A percentile compares a stretch with the other conserved stretches of the same genome.
Conservation (phyloP, 2,797 vertebrate species). For the Semotilus atromaculatus region DNA sequence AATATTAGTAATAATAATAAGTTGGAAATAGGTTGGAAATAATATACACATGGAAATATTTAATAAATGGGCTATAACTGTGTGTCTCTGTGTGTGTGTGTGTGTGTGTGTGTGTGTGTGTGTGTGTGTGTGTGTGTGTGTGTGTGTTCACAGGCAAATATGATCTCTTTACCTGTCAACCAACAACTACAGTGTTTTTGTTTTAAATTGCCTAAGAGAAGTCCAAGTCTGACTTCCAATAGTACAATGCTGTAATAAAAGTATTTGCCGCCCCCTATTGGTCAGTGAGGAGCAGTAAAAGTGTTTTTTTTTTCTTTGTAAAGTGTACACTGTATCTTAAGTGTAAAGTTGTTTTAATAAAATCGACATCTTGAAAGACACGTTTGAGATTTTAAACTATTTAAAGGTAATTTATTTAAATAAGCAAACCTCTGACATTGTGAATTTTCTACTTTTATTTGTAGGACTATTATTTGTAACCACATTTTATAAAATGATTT, state of each 20-base stretch:
- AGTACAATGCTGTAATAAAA: not conserved
- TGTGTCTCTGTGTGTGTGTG: too few species aligned
- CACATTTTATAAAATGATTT: not conserved
- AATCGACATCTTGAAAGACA: not conserved
- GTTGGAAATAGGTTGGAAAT: too few species aligned
- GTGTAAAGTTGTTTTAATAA: not conserved
- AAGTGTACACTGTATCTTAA: not conserved
- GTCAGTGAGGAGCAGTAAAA: not conserved
- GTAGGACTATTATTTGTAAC: not conserved
- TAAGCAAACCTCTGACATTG: not conserved
- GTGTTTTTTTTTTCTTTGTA: not conserved
- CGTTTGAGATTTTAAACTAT: not conserved
- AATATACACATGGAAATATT: not conserved
- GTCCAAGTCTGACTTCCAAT: not conserved
- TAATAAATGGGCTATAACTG: too few species aligned
- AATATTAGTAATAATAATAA: too few species aligned
- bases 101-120: too few species aligned
- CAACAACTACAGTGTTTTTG: not conserved
- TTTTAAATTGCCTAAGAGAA: not conserved
- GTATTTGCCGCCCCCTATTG: constrained; percentile 26
- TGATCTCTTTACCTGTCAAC: not conserved
- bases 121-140: too few species aligned
- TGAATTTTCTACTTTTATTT: not conserved
- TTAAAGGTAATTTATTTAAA: not conserved
- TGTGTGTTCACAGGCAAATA: not conserved